A percentile compares a stretch with the other conserved stretches of the same genome.
Evolutionary conservation across 2,113 vertebrate species (phyloP).

Genomic region (Crotalus horridus): DNA sequence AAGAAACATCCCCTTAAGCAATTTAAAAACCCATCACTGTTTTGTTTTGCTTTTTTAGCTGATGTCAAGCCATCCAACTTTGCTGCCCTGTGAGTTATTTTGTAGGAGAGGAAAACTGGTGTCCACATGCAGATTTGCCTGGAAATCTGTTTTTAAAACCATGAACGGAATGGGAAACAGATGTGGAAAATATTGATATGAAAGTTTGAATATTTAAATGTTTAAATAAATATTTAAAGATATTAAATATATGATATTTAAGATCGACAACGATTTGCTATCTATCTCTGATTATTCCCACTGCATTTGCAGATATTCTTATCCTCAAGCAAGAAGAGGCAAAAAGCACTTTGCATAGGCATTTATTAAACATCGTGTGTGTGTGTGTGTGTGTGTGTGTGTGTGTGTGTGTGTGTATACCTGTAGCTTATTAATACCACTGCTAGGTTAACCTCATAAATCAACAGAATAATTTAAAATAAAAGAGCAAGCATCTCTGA

Average conservation of each 20-base stretch:
- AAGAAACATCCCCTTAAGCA: conserved; percentile 50
- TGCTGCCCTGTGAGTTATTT: conserved; percentile 30
- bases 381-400: background rate
- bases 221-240: too few species aligned
- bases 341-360: background rate
- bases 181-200: conserved; percentile 45
- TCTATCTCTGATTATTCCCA: background rate
- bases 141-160: conserved; percentile 51
- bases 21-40: conserved; percentile 61
- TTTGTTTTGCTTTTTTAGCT: conserved; percentile 36
- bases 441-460: conserved; percentile 38
- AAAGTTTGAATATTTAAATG: background rate
- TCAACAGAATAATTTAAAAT: conserved; percentile 35
- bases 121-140: conserved; percentile 55
- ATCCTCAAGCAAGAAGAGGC: conserved; percentile 34
- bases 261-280: background rate
- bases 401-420: conserved; percentile 13
- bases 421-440: conserved; percentile 40
- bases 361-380: conserved; percentile 34
- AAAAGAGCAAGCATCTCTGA: conserved; percentile 37
- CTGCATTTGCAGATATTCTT: background rate
- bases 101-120: conserved; percentile 41
- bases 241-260: background rate
- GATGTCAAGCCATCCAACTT: conserved; percentile 57
- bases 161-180: conserved; percentile 58